Conservation (phyloP, 2,113 vertebrate genomes). For the Notechis scutatus region DNA sequence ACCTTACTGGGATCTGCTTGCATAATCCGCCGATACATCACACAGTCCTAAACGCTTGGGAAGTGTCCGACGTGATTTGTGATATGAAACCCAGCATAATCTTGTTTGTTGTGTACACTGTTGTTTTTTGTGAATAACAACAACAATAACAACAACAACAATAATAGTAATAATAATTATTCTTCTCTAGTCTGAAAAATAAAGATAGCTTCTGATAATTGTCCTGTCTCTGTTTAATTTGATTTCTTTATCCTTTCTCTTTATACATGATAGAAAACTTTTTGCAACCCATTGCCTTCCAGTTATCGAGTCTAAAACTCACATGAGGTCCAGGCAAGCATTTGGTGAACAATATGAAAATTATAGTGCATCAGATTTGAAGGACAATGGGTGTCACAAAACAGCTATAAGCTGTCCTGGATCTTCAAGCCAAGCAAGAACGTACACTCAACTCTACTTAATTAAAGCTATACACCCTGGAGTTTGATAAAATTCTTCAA, state of each 20-base stretch:
- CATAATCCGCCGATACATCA: too few species aligned
- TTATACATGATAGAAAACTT: background rate
- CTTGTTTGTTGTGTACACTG: too few species aligned
- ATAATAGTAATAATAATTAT: too few species aligned
- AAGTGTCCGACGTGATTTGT: too few species aligned
- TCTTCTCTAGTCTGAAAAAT: background rate
- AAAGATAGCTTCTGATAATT: background rate
- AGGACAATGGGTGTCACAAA: background rate
- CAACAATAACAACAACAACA: too few species aligned
- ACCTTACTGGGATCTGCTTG: too few species aligned
- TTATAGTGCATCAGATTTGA: background rate
- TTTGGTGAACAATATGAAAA: background rate
- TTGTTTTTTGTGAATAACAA: too few species aligned
- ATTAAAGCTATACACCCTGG: background rate
- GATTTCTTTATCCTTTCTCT: background rate
- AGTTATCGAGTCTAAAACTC: background rate
- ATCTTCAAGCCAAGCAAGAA: background rate
- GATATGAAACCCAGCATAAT: too few species aligned
- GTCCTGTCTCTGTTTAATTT: background rate
- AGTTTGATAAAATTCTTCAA: background rate
- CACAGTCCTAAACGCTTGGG: too few species aligned
- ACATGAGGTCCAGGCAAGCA: background rate
- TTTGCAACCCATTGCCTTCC: background rate
- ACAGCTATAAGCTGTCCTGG: background rate
- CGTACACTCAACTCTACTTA: background rate